Conservation (phyloP, 2,888 invertebrate species). For the Drosophila macrospina region DNA sequence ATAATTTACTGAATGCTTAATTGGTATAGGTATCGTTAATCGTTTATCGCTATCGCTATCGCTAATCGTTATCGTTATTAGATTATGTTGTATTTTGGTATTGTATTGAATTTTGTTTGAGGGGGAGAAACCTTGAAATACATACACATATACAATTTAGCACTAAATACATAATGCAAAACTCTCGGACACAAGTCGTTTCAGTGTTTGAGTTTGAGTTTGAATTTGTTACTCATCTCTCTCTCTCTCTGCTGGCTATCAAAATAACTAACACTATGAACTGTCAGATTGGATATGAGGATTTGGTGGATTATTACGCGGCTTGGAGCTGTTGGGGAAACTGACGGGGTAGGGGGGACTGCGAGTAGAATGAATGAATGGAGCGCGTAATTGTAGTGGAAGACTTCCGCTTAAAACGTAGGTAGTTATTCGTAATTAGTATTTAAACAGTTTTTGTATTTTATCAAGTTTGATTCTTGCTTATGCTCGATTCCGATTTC, state of each 20-base stretch:
- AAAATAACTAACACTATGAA: conserved; percentile 40
- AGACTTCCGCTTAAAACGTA: conserved; percentile 85
- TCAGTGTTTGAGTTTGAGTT: conserved; percentile 35
- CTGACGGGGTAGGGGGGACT: conserved; percentile 19
- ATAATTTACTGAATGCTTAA: conserved; percentile 19
- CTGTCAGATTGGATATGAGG: conserved; percentile 23
- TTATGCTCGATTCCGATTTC: conserved; percentile 16
- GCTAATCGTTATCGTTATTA: too few relatives aligned
- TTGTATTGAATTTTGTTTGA: conserved; percentile 42
- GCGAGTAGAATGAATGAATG: conserved; percentile 44
- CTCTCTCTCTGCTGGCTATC: conserved; percentile 37
- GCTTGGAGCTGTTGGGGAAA: conserved; percentile 15
- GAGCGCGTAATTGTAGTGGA: conserved; percentile 84
- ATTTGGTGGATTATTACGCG: conserved; percentile 39
- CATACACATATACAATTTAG: conserved; percentile 65
- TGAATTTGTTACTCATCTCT: conserved; percentile 5
- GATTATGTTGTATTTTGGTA: conserved; percentile 27
- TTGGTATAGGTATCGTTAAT: conserved; percentile 21
- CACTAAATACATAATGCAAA: conserved; percentile 41
- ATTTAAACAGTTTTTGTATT: conserved; percentile 53
- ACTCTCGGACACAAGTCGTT: conserved; percentile 35
- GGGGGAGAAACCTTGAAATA: conserved; percentile 73
- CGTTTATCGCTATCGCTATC: conserved; percentile 26
- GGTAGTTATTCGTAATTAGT: conserved; percentile 51
- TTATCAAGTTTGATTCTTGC: conserved; percentile 49